These are phyloP conservation scores for Anableps anableps DNA, from an alignment of 2,797 vertebrate genomes.

Conservation along the genomic window DNA sequence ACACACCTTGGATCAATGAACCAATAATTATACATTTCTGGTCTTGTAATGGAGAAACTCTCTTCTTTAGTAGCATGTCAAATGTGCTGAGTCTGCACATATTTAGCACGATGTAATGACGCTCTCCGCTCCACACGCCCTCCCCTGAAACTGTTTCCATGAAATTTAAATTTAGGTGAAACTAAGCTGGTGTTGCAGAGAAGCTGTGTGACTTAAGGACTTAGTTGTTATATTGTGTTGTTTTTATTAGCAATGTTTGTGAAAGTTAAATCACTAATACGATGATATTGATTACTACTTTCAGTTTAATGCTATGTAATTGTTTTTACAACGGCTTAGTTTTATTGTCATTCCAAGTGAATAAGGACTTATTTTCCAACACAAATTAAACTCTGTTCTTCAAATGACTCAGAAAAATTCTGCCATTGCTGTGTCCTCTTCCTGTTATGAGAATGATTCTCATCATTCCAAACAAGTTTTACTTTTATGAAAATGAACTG, in stretches of 20 bases:
- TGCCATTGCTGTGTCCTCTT: background rate
- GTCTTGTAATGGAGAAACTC: background rate
- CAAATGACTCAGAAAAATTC: background rate
- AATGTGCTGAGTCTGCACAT: background rate
- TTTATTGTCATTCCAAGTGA: background rate
- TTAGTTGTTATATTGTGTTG: too few relatives aligned
- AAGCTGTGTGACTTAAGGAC: background rate
- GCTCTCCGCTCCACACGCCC: background rate
- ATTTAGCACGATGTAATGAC: background rate
- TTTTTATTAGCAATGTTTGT: too few relatives aligned
- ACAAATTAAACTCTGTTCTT: background rate
- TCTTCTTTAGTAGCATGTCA: background rate
- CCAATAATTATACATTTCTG: background rate
- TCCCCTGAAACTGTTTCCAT: background rate
- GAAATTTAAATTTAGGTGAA: background rate
- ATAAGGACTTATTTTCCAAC: background rate
- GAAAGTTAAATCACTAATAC: too few relatives aligned
- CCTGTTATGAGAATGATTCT: background rate
- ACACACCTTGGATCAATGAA: background rate
- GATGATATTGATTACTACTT: too few relatives aligned
- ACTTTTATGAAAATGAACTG: too few relatives aligned
- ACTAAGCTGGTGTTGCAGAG: background rate
- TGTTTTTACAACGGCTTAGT: background rate
- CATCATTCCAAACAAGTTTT: too few relatives aligned
- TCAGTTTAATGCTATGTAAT: too few relatives aligned